A percentile compares a stretch with the other conserved stretches of the same genome.
Conservation (phyloP, 2,113 vertebrate genomes). For the Phrynosoma platyrhinos region DNA sequence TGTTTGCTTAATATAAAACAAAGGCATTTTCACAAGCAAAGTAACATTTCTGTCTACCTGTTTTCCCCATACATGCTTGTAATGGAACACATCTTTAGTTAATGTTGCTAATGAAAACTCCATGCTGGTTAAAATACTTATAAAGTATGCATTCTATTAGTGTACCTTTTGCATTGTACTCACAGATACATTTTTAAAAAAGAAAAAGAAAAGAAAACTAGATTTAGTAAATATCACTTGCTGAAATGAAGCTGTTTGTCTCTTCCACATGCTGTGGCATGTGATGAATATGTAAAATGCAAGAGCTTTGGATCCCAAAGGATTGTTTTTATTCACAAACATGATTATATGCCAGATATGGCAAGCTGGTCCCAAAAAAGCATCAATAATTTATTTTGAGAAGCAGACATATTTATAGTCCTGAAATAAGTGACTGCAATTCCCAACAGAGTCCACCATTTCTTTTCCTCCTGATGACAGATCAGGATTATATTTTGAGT, state of each 20-base stretch:
- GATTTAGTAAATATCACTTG: background rate
- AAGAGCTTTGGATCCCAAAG: background rate
- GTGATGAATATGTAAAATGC: slow-evolving; percentile 3
- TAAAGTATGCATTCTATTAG: background rate
- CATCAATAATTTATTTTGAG: slow-evolving; percentile 7
- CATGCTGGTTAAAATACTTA: background rate
- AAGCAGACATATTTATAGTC: background rate
- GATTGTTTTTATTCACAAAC: background rate
- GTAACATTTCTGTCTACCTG: background rate
- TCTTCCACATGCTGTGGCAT: background rate
- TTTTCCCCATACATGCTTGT: background rate
- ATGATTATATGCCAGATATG: background rate
- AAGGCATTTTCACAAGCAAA: background rate
- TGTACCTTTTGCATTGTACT: background rate
- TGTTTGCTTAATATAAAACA: background rate
- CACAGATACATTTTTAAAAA: too few species aligned
- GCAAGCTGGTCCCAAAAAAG: background rate
- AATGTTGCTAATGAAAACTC: background rate
- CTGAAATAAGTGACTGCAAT: background rate
- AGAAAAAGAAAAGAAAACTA: background rate
- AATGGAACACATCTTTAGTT: background rate
- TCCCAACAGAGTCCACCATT: background rate
- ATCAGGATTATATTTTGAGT: background rate
- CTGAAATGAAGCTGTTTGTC: background rate
- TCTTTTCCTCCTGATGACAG: background rate